Base-by-base conservation (phyloP, 2,113 vertebrate species). In the Mesembrinibis cayennensis region DNA sequence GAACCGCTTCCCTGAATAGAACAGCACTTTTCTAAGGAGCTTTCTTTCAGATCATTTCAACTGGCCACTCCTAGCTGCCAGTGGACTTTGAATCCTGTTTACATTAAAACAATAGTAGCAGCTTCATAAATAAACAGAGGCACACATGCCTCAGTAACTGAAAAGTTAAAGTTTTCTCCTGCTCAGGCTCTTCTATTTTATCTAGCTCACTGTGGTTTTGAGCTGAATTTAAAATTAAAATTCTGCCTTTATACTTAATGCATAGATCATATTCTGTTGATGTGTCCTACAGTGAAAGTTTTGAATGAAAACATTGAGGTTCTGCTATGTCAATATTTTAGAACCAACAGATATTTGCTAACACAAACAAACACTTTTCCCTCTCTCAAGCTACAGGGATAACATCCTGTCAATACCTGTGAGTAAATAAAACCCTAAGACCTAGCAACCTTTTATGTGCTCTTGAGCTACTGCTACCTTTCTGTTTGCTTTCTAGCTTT, bases 41-140 rank as follows among this genome's bases (percentile, higher is more conserved):
- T 95, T 93, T 83, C 97, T 98, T 98, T 98, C 96, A 98, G 96
- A 98, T 90, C 2, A 76, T 96, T 98, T 97, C 11, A 70, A 76
- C 91, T 90, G 88, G 92, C 78, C 93, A 95, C 93, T 98, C 97
- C 97, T 94, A 96, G 93, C 97, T 98, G 97, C 97, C 97, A 97
- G 93, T 83, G 88, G 95, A 96, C 98, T 98, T 97, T 89, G 97
- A 98, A 94, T 97, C 96, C 97, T 96, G 97, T 97, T 98, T 98
- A 97, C 94, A 83, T 97, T 98, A 98, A 97, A 98, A 98, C 98
- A 98, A 98, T 98, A 94, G 96, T 94, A 97, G 95, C 93, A 91
- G 95, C 97, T 97, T 97, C 94, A 80, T 97, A 98, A 98, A 98
- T 96, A 98, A 98, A 96, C 91, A 97, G 96, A 91, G 87, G 45